Percentiles rank a stretch among this genome's conserved stretches.
These are phyloP conservation scores for Blennius ocellaris DNA, from an alignment of 2,113 vertebrate species.

Conservation along the genomic window DNA sequence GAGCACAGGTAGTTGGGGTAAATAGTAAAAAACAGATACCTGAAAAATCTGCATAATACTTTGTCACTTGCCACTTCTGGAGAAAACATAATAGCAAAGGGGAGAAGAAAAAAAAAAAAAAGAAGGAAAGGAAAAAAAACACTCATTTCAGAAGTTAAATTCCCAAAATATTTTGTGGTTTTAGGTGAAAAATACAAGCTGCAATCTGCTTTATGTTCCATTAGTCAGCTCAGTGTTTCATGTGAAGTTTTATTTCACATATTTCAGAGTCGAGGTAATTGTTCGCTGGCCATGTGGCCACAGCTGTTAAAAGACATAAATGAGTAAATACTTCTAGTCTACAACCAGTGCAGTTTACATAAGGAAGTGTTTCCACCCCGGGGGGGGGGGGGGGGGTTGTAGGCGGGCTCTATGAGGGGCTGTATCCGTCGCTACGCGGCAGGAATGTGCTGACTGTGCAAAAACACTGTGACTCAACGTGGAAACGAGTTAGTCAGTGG, in stretches of 20 bases:
- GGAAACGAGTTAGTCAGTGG: conserved; percentile 72
- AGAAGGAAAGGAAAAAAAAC: background rate
- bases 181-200: no score
- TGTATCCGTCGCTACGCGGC: conserved; percentile 59
- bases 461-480: conserved; percentile 77
- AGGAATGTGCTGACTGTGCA: conserved; percentile 78
- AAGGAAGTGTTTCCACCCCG: conserved; percentile 37
- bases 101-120: no score
- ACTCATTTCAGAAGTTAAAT: no score
- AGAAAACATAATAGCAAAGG: no score
- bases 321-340: conserved; percentile 28
- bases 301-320: conserved; percentile 41
- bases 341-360: conserved; percentile 45
- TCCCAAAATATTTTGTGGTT: no score
- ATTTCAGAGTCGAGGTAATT: background rate
- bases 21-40: no score
- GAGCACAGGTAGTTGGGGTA: no score
- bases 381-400: conserved; percentile 10
- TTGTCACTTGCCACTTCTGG: no score
- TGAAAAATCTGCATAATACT: no score
- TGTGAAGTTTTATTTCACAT: no score
- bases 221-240: no score
- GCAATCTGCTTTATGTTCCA: no score
- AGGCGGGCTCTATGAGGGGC: conserved; percentile 39
- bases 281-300: background rate